Conservation (phyloP, 2,113 vertebrate genomes). For the Bubo scandiacus region DNA sequence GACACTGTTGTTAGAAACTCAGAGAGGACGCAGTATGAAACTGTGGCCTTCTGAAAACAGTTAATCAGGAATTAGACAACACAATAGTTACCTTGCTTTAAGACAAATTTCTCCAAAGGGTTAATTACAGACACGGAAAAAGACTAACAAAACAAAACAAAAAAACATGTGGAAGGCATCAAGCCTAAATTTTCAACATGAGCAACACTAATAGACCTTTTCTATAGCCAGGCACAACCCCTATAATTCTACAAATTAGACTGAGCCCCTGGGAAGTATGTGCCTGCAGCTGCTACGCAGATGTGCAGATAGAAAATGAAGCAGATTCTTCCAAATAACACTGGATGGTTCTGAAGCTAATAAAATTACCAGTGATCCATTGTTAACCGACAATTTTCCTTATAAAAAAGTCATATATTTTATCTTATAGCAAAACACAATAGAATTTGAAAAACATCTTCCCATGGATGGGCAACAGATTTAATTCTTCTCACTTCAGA, state of each 20-base stretch:
- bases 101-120: slow-evolving; percentile 50
- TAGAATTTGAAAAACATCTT: not conserved
- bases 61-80: not conserved
- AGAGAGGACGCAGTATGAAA: not conserved
- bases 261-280: slow-evolving; percentile 70
- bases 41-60: not conserved
- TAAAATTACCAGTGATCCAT: slow-evolving; percentile 19
- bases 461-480: not conserved
- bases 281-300: slow-evolving; percentile 74
- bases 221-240: slow-evolving; percentile 69
- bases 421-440: not conserved
- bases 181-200: slow-evolving; percentile 65
- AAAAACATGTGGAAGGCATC: slow-evolving; percentile 77
- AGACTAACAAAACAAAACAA: slow-evolving; percentile 45
- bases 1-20: not conserved
- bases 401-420: not conserved
- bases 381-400: not conserved
- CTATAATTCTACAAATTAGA: slow-evolving; percentile 78
- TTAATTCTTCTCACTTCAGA: not conserved
- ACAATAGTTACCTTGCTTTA: not conserved
- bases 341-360: slow-evolving; percentile 28
- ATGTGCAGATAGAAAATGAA: slow-evolving; percentile 55
- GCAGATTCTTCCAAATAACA: slow-evolving; percentile 45
- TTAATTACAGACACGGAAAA: slow-evolving; percentile 51
- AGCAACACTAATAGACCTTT: slow-evolving; percentile 72